phyloP scores from a whole-genome alignment of 2,888 invertebrate species.

The Lobophora halterata region DNA sequence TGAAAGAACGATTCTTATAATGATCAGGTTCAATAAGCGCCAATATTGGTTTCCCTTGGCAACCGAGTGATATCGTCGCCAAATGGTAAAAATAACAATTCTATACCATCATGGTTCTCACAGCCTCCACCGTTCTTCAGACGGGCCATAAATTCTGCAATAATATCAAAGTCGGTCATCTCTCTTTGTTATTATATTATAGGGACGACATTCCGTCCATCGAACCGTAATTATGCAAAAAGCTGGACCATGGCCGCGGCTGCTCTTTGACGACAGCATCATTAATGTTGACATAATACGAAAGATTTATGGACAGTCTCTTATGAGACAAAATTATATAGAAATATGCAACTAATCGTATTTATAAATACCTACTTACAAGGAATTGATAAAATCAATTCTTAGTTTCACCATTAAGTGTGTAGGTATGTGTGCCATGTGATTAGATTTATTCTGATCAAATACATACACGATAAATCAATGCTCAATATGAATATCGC shows the following conservation, averaged over 20 bases:
- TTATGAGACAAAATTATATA: conserved; percentile 70
- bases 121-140: conserved; percentile 44
- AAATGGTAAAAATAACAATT: conserved; percentile 12
- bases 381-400: conserved; percentile 4
- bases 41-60: too few relatives aligned
- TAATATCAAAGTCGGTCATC: conserved; percentile 69
- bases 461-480: neutral
- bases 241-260: conserved; percentile 74
- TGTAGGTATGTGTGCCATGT: neutral
- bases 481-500: conserved; percentile 3
- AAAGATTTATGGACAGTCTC: conserved; percentile 45
- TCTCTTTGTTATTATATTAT: conserved; percentile 78
- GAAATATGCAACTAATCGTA: conserved; percentile 44
- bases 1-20: too few relatives aligned
- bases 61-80: too few relatives aligned
- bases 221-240: conserved; percentile 75
- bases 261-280: conserved; percentile 72
- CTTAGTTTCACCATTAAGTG: conserved; percentile 2
- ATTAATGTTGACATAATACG: conserved; percentile 76
- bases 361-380: conserved; percentile 6
- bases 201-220: conserved; percentile 71
- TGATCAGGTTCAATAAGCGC: too few relatives aligned
- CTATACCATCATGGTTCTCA: conserved; percentile 42
- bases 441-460: neutral
- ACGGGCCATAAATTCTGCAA: conserved; percentile 61